These are phyloP conservation scores for Dendroctonus valens DNA, from an alignment of 1,140 invertebrate species.

Conservation along the genomic window DNA sequence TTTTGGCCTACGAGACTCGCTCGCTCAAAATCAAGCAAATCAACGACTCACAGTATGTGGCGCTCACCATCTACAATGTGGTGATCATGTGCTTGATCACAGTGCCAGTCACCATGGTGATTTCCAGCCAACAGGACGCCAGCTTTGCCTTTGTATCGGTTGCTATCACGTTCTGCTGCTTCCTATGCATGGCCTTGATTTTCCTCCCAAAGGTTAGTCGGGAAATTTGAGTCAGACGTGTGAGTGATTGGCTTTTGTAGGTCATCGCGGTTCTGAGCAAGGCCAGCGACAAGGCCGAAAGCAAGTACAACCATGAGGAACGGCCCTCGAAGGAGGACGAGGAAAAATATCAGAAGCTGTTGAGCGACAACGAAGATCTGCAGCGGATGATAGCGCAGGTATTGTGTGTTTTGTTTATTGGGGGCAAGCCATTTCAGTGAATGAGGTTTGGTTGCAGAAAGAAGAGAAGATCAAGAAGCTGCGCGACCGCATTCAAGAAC, in stretches of 20 bases:
- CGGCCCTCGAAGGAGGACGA: conserved; percentile 93
- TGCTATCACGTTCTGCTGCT: conserved; percentile 94
- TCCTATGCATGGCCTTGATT: conserved; percentile 95
- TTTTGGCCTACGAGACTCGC: conserved; percentile 95
- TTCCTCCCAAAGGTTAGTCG: conserved; percentile 89
- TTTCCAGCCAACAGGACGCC: conserved; percentile 94
- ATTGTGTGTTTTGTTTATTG: conserved; percentile 34
- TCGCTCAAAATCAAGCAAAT: conserved; percentile 93
- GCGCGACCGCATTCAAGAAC: conserved; percentile 74
- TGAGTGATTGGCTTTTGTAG: conserved; percentile 48
- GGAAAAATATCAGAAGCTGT: conserved; percentile 89
- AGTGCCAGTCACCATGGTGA: conserved; percentile 94
- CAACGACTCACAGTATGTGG: conserved; percentile 95
- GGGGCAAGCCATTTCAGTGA: background rate
- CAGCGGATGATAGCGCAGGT: conserved; percentile 92
- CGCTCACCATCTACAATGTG: conserved; percentile 99
- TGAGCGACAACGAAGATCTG: conserved; percentile 93
- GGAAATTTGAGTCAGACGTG: no score
- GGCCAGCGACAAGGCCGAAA: conserved; percentile 79
- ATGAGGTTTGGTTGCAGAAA: conserved; percentile 61
- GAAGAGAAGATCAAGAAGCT: conserved; percentile 82
- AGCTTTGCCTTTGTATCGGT: conserved; percentile 95
- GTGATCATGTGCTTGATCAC: conserved; percentile 97
- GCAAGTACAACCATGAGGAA: conserved; percentile 82
- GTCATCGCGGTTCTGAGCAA: conserved; percentile 82